These are phyloP conservation scores for Orius insidiosus DNA, from an alignment of 1,140 invertebrate genomes.

Conservation along the genomic window DNA sequence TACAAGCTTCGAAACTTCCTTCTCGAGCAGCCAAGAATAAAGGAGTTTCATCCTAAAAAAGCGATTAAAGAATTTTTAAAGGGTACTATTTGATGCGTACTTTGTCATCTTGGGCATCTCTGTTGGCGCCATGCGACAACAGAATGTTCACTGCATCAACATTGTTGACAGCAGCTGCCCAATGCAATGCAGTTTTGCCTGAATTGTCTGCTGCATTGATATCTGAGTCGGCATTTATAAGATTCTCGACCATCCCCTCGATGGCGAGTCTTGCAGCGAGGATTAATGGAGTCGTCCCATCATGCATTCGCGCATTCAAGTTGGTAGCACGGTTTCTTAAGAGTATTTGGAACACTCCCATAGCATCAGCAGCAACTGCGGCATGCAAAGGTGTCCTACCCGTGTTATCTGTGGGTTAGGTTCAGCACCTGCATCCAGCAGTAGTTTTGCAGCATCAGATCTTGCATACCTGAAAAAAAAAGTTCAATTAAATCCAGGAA, in stretches of 20 bases:
- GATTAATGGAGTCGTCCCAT: conserved; percentile 89
- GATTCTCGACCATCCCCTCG: conserved; percentile 87
- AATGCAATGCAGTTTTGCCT: conserved; percentile 89
- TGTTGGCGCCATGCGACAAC: conserved; percentile 77
- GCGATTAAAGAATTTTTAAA: conserved; percentile 11
- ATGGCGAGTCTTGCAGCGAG: conserved; percentile 76
- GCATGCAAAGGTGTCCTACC: conserved; percentile 86
- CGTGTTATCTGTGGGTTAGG: conserved; percentile 88
- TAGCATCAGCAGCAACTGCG: conserved; percentile 87
- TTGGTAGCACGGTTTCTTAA: conserved; percentile 82
- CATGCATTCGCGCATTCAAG: conserved; percentile 83
- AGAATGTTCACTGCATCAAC: conserved; percentile 85
- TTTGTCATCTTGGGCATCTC: conserved; percentile 90
- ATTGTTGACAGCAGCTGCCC: conserved; percentile 93
- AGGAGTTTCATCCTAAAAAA: conserved; percentile 79
- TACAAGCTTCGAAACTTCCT: conserved; percentile 80
- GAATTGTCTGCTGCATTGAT: conserved; percentile 89
- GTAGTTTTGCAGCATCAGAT: conserved; percentile 81
- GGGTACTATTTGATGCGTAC: conserved; percentile 25
- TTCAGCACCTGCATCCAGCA: conserved; percentile 86
- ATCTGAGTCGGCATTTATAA: conserved; percentile 86
- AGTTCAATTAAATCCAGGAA: too few species aligned
- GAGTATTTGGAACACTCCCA: conserved; percentile 85
- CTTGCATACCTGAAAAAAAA: conserved; percentile 49
- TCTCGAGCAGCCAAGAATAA: conserved; percentile 87